Conservation (phyloP, 2,113 vertebrate genomes). For the Pluvianellus socialis region DNA sequence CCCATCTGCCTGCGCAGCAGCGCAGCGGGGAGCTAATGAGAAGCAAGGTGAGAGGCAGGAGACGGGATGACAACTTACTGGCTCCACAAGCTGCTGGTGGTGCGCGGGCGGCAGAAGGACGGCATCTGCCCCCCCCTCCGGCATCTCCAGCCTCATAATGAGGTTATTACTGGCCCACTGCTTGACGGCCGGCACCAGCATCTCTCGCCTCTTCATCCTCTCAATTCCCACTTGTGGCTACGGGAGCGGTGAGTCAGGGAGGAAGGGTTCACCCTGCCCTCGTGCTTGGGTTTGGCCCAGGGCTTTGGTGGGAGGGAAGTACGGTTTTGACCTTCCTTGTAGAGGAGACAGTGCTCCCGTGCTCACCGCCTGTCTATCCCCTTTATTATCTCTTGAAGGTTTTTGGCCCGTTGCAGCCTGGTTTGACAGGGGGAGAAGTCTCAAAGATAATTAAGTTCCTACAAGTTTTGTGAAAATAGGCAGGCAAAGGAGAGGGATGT, state of each 20-base stretch:
- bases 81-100: slow-evolving; percentile 46
- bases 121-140: not conserved
- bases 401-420: not conserved
- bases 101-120: slow-evolving; percentile 44
- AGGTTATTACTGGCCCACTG: slow-evolving; percentile 69
- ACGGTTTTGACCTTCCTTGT: not conserved
- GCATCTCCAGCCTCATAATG: slow-evolving; percentile 63
- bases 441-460: slow-evolving; percentile 66
- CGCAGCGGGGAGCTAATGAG: slow-evolving; percentile 75
- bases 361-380: not conserved
- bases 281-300: fast-evolving
- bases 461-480: not conserved
- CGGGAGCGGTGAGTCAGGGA: not conserved
- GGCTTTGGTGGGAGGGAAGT: not conserved
- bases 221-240: slow-evolving; percentile 32
- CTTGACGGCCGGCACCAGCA: slow-evolving; percentile 14
- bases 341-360: not conserved
- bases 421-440: slow-evolving; percentile 32
- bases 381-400: slow-evolving; percentile 25
- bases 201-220: not conserved
- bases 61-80: slow-evolving; percentile 44
- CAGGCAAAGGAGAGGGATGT: not conserved
- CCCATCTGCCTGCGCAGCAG: slow-evolving; percentile 66
- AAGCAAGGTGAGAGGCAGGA: slow-evolving; percentile 66
- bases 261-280: not conserved